Base-by-base conservation (phyloP, 2,888 invertebrate genomes). In the Coronaproctus castanopsis region DNA sequence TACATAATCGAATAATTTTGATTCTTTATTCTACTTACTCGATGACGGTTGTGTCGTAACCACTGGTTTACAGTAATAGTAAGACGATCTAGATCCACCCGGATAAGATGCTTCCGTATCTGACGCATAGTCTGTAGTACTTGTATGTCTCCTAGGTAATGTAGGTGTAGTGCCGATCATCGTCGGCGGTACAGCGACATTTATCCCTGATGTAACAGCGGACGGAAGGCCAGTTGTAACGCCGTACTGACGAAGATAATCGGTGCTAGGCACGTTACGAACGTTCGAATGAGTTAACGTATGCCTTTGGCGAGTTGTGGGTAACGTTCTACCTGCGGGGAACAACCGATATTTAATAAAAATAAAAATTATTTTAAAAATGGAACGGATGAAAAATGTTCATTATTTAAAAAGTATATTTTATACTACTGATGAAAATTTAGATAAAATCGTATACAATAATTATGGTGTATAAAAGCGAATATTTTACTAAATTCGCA, bases 101-200 rank as follows among this genome's bases (percentile, higher is more conserved):
- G 63, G 61, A 58, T 65, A 65, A 18, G 87, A 87, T n/a, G 88
- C 87, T 75, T 96, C 95, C 0, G 95, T 93, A 70, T 95, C 95
- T 56, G 93, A 93, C 22, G 92, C 92, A 72, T 91, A 91, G 73
- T 91, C 90, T 70, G 93, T 75, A 64, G 89, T 59, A n/a, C n/a
- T n/a, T n/a, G n/a, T n/a, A 52, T 55, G 59, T 22, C 59, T 59
- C 36, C 36, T 55, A 1, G 59, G 24, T 48, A 59, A 56, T 36
- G 55, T 55, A 19, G 59, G 52, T 10, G 21, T 55, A n/a, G n/a
- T n/a, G n/a, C n/a, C n/a, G n/a, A n/a, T n/a, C 21, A 55, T 55
- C 14, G 59, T 51, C n/a, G 59, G 23, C 5, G n/a, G 5, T 3
- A 19, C 48, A 18, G 54, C 54, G 5, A 21, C 8, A 54, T 21